Base-by-base conservation (phyloP, 2,113 vertebrate species). In the Corapipo altera region DNA sequence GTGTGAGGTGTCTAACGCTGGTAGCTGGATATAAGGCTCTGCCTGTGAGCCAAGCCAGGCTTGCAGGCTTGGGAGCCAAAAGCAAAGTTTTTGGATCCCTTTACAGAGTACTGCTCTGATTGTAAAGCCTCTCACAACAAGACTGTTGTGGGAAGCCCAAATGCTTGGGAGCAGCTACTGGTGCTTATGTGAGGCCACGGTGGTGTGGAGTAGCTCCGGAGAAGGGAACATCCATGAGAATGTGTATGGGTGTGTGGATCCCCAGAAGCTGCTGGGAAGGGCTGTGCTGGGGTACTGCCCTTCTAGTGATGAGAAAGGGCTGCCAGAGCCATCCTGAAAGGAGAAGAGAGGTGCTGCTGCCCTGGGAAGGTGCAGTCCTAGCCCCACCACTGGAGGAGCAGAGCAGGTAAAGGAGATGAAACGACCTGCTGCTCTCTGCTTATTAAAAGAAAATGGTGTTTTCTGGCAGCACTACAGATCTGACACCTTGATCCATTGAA, bases 401-500 rank as follows among this genome's bases (percentile, higher is more conserved):
- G 61, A 66, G 65, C 55, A 57, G 44, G 46, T 57, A 32, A 35
- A 44, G 78, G 79, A 78, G 73, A 52, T 57, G 19, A 81, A 88
- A 55, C 44, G 51, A 91, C 44, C 76, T 49, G 51, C 76, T 75
- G 76, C 72, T 92, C 65, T 74, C 65, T 64, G 48, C 57, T 84
- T 71, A 59, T 81, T 87, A 44, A 77, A 64, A 92, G 65, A 91
- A 87, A 95, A 85, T 20, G 62, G 66, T 76, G 71, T 70, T 95
- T 91, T 55, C 84, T 94, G 94, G 84, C 77, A 89, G 87, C 37
- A 4, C n/a, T 32, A 24, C 46, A n/a, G 35, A 57, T 28, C 73
- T 82, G 89, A 82, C 84, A 62, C 51, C 54, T 72, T 43, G 87
- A 94, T 82, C 91, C 66, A 43, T 54, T 35, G 80, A 85, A 65